Percentiles rank a stretch among this genome's conserved stretches.
Evolutionary conservation across 92 coral and sea anemone genomes (phyloP).

Genomic region (Ricordea florida): DNA sequence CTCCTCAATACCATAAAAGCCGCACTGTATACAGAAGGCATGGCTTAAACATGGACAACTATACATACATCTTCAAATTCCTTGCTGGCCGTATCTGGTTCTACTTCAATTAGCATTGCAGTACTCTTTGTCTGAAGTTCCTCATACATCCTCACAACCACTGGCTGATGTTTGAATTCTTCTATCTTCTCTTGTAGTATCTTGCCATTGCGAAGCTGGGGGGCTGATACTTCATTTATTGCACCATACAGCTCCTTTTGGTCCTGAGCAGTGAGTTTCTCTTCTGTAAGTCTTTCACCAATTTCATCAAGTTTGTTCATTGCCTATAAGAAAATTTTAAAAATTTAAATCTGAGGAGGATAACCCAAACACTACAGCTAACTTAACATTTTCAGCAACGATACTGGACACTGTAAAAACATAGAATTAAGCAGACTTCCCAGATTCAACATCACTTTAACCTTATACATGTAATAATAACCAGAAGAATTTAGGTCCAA

Average conservation of each 20-base stretch:
- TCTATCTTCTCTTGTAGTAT: conserved; percentile 78
- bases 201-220: conserved; percentile 87
- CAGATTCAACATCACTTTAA: too few relatives aligned
- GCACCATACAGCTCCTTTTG: conserved; percentile 82
- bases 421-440: too few relatives aligned
- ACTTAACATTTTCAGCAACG: too few relatives aligned
- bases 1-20: too few relatives aligned
- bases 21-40: too few relatives aligned
- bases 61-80: conserved; percentile 94
- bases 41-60: too few relatives aligned
- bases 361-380: not conserved
- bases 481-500: too few relatives aligned
- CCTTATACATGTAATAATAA: too few relatives aligned
- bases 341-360: not conserved
- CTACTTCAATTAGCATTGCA: conserved; percentile 76
- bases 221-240: conserved; percentile 86
- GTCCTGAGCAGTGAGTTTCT: conserved; percentile 74
- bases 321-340: conserved; percentile 52
- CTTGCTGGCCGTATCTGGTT: conserved; percentile 65
- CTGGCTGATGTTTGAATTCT: conserved; percentile 74
- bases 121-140: conserved; percentile 87
- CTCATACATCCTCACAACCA: conserved; percentile 88
- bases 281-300: conserved; percentile 71
- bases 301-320: conserved; percentile 77
- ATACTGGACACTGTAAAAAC: too few relatives aligned